Percentiles rank a stretch among this genome's conserved stretches.
Conservation (phyloP, 92 coral and sea anemone genomes). For the Bergia sp. region DNA sequence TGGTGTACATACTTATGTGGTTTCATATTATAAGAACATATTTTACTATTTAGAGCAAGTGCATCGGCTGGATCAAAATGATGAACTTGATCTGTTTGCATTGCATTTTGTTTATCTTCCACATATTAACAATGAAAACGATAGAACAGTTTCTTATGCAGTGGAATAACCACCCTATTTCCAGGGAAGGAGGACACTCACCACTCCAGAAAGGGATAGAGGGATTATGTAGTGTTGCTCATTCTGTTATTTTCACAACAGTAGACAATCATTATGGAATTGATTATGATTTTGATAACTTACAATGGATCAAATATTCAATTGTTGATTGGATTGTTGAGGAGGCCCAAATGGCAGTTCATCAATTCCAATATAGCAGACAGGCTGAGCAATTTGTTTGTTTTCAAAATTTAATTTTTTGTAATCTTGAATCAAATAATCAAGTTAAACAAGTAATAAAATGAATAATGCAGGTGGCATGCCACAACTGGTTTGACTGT, state of each 20-base stretch:
- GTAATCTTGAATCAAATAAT: too few species aligned
- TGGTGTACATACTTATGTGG: constrained; percentile 45
- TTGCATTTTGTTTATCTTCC: constrained; percentile 47
- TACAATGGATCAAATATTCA: too few species aligned
- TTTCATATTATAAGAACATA: constrained; percentile 43
- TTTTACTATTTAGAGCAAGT: constrained; percentile 29
- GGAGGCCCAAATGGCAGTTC: too few species aligned
- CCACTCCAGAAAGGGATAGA: constrained; percentile 61
- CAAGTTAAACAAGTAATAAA: too few species aligned
- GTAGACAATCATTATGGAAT: constrained; percentile 52
- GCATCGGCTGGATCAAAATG: constrained; percentile 48
- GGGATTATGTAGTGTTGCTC: constrained; percentile 58
- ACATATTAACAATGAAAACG: constrained; percentile 30
- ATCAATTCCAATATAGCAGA: too few species aligned
- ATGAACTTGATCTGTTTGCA: constrained; percentile 58
- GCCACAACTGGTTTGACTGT: too few species aligned
- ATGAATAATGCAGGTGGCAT: too few species aligned
- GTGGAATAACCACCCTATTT: constrained; percentile 66
- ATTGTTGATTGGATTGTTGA: too few species aligned
- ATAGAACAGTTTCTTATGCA: constrained; percentile 49
- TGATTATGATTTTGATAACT: constrained; percentile 65
- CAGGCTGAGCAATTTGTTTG: too few species aligned
- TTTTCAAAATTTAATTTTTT: too few species aligned
- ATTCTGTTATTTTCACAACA: constrained; percentile 53
- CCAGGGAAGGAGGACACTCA: constrained; percentile 18